Evolutionary conservation across 2,888 invertebrate genomes (phyloP).

Genomic region (Stegophylla sp.): DNA sequence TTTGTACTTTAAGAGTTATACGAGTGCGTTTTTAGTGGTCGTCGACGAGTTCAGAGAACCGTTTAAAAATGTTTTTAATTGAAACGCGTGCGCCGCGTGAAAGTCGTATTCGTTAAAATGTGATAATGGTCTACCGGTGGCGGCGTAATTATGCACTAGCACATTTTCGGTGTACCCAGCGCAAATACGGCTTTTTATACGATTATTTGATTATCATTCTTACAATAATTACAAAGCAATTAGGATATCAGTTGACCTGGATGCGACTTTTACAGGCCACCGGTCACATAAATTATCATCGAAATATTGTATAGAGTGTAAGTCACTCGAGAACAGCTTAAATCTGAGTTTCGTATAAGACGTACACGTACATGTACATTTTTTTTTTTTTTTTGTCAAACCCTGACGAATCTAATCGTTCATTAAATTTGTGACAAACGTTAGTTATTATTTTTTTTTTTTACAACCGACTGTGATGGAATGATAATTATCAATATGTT

Average conservation of each 20-base stretch:
- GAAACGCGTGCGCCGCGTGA: background rate
- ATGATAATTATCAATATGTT: background rate
- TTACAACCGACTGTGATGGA: too few species aligned
- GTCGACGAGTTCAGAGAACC: background rate
- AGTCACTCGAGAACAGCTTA: background rate
- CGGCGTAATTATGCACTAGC: background rate
- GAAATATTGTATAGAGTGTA: background rate
- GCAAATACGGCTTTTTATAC: background rate
- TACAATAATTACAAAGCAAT: conserved; percentile 28
- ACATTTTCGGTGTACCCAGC: background rate
- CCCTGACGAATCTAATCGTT: conserved; percentile 27
- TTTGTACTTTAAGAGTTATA: background rate
- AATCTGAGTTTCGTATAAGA: background rate
- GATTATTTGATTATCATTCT: background rate
- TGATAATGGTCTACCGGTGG: background rate
- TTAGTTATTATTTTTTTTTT: background rate
- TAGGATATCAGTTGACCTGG: conserved; percentile 38
- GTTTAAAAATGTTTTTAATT: background rate
- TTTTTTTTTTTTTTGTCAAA: too few species aligned
- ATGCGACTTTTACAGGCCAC: conserved; percentile 55
- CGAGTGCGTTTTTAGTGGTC: background rate
- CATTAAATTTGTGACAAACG: conserved; percentile 2
- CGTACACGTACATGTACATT: too few species aligned
- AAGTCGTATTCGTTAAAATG: background rate
- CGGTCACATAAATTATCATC: conserved; percentile 47